Percentiles rank a stretch among this genome's conserved stretches.
phyloP scores from a whole-genome alignment of 2,797 vertebrate genomes.

The Argya squamiceps region DNA sequence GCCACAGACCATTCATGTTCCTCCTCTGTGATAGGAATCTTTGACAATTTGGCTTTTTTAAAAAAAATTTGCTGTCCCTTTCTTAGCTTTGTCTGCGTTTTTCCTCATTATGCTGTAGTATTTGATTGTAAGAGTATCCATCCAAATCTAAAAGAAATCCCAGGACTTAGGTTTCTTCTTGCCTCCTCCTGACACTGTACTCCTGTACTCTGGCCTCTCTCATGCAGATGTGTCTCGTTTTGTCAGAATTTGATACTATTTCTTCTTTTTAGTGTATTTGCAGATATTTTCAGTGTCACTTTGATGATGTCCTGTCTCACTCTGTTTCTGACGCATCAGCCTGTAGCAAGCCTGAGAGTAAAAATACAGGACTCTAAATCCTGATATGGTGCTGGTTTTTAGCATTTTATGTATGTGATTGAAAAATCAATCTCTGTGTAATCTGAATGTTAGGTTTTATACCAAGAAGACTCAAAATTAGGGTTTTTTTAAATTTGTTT shows the following conservation, averaged over 20 bases:
- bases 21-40: background rate
- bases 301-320: background rate
- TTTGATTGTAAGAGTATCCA: fast-evolving
- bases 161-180: fast-evolving
- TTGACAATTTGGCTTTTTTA: background rate
- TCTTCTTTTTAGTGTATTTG: background rate
- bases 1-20: background rate
- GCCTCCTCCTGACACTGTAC: background rate
- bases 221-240: background rate
- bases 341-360: background rate
- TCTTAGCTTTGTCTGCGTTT: background rate
- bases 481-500: background rate
- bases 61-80: background rate
- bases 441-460: background rate
- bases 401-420: background rate
- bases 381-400: background rate
- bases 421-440: background rate
- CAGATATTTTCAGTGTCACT: background rate
- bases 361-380: background rate
- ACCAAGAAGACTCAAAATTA: background rate
- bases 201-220: background rate
- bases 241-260: background rate
- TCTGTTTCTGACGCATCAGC: background rate
- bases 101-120: background rate
- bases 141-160: background rate